Evolutionary conservation across 2,797 vertebrate genomes (phyloP).

Genomic region (Micrastur ruficollis): DNA sequence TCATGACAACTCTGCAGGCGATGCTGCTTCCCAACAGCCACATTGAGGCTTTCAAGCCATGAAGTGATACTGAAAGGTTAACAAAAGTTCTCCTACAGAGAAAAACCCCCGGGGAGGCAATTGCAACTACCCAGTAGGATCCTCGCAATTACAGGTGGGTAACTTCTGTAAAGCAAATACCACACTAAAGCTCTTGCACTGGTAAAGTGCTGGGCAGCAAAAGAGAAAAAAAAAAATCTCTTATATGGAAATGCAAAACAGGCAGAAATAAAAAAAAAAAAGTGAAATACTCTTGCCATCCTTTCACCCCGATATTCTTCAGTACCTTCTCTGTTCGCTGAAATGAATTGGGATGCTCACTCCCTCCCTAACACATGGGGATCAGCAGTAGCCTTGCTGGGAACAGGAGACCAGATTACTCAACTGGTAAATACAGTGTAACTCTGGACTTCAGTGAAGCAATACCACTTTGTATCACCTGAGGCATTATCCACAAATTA

Average conservation of each 20-base stretch:
- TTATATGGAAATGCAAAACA: neutral
- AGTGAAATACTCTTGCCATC: neutral
- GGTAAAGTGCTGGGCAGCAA: neutral
- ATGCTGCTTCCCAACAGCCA: neutral
- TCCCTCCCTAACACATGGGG: neutral
- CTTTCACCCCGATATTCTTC: neutral
- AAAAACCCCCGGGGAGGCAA: neutral
- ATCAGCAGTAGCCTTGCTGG: neutral
- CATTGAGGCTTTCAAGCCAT: neutral
- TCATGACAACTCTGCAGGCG: conserved; percentile 14
- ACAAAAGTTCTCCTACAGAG: neutral
- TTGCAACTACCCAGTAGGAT: neutral
- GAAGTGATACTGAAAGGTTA: conserved; percentile 13
- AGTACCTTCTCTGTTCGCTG: neutral
- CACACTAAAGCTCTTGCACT: neutral
- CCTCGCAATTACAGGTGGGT: neutral
- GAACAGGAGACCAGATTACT: neutral
- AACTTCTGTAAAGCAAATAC: neutral
- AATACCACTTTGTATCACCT: neutral
- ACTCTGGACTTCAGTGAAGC: neutral
- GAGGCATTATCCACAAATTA: neutral
- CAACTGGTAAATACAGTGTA: accelerated
- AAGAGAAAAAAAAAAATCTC: neutral
- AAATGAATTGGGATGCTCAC: neutral
- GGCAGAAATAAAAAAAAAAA: neutral